A percentile compares a stretch with the other conserved stretches of the same genome.
Conservation (phyloP, 2,113 vertebrate species). For the Illadopsis cleaveri region DNA sequence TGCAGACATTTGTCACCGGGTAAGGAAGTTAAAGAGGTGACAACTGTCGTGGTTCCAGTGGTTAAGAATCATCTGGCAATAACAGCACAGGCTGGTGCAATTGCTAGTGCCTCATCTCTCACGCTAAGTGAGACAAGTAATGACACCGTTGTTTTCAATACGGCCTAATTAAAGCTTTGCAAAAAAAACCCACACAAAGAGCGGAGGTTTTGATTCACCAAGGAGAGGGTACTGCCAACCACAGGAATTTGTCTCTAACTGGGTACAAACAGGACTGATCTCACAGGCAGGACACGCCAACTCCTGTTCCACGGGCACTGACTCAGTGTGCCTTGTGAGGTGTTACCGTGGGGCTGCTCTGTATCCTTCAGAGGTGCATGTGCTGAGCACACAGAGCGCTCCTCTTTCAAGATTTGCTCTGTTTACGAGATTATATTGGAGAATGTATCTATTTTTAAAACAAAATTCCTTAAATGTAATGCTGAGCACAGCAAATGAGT, state of each 20-base stretch:
- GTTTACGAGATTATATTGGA: accelerated
- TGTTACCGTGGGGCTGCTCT: accelerated
- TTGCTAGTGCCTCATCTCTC: background rate
- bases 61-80: background rate
- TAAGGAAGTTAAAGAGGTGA: background rate
- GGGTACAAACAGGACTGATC: background rate
- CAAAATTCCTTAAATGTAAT: background rate
- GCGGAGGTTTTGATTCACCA: background rate
- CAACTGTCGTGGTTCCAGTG: background rate
- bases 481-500: background rate
- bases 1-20: background rate
- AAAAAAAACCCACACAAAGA: background rate
- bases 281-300: accelerated
- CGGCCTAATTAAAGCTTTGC: background rate
- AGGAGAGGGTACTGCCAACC: background rate
- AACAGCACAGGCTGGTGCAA: background rate
- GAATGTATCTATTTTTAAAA: background rate
- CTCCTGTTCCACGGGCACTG: background rate
- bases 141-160: background rate
- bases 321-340: accelerated
- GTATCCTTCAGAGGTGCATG: accelerated
- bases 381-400: background rate
- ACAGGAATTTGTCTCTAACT: background rate
- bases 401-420: background rate
- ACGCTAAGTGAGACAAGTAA: background rate